Conservation (phyloP, 2,113 vertebrate species). For the Nothocercus julius region DNA sequence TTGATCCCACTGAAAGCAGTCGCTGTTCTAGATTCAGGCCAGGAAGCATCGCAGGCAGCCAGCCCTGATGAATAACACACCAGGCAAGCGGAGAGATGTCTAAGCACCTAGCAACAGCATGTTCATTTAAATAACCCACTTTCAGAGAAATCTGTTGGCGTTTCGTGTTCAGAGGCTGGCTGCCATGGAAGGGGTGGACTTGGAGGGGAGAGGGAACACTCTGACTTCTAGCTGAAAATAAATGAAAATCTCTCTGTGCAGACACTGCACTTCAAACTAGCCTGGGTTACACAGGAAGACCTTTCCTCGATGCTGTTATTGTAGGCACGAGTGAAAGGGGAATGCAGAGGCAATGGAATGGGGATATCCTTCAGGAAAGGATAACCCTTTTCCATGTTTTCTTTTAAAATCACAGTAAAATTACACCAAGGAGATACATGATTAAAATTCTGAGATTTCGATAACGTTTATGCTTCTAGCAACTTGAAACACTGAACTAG, state of each 20-base stretch:
- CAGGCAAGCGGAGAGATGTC: not conserved
- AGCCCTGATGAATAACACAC: not conserved
- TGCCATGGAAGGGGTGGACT: rapidly evolving
- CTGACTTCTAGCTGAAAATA: too few relatives aligned
- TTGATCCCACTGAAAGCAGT: not conserved
- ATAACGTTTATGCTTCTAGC: not conserved
- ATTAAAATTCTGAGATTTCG: not conserved
- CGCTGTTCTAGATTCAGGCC: not conserved
- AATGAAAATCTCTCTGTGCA: not conserved
- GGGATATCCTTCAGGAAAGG: not conserved
- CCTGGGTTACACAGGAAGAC: not conserved
- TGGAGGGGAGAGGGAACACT: not conserved
- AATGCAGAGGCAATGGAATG: not conserved
- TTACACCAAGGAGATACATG: not conserved
- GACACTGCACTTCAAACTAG: not conserved
- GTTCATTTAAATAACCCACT: not conserved
- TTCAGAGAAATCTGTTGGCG: not conserved
- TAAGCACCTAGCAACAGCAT: not conserved
- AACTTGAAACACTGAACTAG: not conserved
- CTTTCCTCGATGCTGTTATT: not conserved
- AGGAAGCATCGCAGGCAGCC: not conserved
- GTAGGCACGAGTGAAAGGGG: not conserved
- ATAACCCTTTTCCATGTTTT: not conserved
- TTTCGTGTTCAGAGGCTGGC: not conserved
- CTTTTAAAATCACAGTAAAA: not conserved